These are phyloP conservation scores for Atopsyche davidsoni DNA, from an alignment of 1,140 invertebrate species.

Conservation along the genomic window DNA sequence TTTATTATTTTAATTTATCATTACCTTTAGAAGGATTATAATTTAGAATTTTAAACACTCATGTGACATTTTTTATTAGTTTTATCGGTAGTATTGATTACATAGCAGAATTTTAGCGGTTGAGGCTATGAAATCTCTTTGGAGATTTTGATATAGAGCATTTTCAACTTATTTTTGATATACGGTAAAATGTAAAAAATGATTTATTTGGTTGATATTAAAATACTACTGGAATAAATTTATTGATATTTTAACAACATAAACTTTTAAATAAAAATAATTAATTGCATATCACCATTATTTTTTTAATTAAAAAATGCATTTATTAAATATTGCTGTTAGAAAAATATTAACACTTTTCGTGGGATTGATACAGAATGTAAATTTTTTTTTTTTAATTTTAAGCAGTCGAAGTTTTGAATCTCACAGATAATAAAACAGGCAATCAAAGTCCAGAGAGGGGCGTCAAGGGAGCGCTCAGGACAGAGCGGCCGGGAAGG, in stretches of 20 bases:
- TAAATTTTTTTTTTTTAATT: neutral
- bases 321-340: neutral
- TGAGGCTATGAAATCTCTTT: too few species aligned
- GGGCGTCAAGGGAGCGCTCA: conserved; percentile 5
- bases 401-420: neutral
- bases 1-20: too few species aligned
- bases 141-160: too few species aligned
- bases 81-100: too few species aligned
- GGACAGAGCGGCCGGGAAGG: conserved; percentile 1
- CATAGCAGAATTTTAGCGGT: too few species aligned
- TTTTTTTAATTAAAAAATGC: neutral
- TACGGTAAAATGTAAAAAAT: neutral
- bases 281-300: neutral
- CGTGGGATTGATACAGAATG: neutral
- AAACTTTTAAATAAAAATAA: neutral
- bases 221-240: neutral
- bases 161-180: too few species aligned
- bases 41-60: too few species aligned
- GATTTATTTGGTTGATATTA: neutral
- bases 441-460: conserved; percentile 2
- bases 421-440: conserved; percentile 1
- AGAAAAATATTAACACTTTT: too few species aligned
- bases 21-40: too few species aligned
- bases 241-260: neutral
- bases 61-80: too few species aligned